Conservation (phyloP, 2,113 vertebrate species). For the Upupa epops region DNA sequence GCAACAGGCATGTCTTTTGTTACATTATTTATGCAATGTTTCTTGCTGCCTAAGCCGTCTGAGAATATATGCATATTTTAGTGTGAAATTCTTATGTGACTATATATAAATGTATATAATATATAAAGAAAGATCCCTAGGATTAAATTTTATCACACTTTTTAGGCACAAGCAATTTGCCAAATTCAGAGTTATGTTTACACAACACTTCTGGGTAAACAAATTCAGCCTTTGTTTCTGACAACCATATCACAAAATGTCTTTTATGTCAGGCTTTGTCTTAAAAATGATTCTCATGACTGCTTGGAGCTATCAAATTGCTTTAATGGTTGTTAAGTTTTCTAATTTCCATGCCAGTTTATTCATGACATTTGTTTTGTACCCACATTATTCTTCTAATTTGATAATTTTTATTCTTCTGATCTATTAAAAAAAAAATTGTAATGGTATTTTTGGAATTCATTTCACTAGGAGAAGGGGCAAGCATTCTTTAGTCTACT, state of each 20-base stretch:
- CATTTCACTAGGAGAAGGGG: not conserved
- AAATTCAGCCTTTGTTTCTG: conserved; percentile 37
- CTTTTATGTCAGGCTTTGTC: conserved; percentile 24
- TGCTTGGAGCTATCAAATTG: conserved; percentile 23
- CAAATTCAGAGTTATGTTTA: conserved; percentile 38
- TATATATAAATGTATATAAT: not conserved
- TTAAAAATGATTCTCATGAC: conserved; percentile 33
- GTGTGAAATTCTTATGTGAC: not conserved
- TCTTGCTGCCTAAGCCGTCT: not conserved
- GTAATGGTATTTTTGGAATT: not conserved
- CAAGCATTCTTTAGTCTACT: not conserved
- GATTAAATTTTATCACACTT: not conserved
- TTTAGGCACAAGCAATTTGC: conserved; percentile 4
- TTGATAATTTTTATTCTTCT: not conserved
- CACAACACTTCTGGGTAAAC: conserved; percentile 20
- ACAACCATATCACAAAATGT: not conserved
- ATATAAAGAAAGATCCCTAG: not conserved
- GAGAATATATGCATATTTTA: conserved; percentile 12
- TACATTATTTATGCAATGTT: not conserved
- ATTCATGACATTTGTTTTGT: conserved; percentile 1
- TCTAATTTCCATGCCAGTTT: conserved; percentile 20
- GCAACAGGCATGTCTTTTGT: not conserved
- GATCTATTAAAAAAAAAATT: not conserved
- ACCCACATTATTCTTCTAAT: not conserved
- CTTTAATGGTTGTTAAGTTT: conserved; percentile 43